phyloP scores from a whole-genome alignment of 1,140 invertebrate species.

The Hestina assimilis region DNA sequence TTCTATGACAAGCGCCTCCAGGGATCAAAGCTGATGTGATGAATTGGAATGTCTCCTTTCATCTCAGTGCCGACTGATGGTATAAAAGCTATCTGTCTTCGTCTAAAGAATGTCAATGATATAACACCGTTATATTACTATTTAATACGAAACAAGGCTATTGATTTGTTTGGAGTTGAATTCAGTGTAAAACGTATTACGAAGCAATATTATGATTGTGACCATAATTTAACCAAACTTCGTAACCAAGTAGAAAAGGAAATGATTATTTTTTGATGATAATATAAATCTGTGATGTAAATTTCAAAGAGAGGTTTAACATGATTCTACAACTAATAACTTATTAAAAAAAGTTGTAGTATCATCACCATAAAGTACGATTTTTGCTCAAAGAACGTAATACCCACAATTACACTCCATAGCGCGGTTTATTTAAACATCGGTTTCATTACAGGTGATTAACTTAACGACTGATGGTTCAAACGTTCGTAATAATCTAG shows the following conservation, averaged over 20 bases:
- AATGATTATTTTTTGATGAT: no score
- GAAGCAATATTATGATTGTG: no score
- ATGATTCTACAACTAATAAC: no score
- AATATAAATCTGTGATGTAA: no score
- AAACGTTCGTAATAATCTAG: conserved; percentile 29
- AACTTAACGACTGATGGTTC: conserved; percentile 30
- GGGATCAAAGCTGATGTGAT: conserved; percentile 16
- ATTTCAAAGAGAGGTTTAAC: no score
- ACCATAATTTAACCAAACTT: no score
- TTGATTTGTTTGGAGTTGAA: no score
- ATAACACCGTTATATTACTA: background rate
- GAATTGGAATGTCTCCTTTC: conserved; percentile 20
- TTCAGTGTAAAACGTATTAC: no score
- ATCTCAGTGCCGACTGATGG: conserved; percentile 5
- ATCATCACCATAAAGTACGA: no score
- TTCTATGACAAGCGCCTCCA: conserved; percentile 5
- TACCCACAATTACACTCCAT: conserved; percentile 8
- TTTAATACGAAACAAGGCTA: background rate
- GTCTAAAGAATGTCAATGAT: conserved; percentile 6
- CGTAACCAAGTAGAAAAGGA: no score
- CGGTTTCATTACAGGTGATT: conserved; percentile 28
- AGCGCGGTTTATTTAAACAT: conserved; percentile 21
- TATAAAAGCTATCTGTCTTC: conserved; percentile 18
- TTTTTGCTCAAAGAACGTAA: conserved; percentile 7
- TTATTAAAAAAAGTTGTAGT: no score